phyloP scores from a whole-genome alignment of 2,113 vertebrate species.

The Lasiurus borealis region DNA sequence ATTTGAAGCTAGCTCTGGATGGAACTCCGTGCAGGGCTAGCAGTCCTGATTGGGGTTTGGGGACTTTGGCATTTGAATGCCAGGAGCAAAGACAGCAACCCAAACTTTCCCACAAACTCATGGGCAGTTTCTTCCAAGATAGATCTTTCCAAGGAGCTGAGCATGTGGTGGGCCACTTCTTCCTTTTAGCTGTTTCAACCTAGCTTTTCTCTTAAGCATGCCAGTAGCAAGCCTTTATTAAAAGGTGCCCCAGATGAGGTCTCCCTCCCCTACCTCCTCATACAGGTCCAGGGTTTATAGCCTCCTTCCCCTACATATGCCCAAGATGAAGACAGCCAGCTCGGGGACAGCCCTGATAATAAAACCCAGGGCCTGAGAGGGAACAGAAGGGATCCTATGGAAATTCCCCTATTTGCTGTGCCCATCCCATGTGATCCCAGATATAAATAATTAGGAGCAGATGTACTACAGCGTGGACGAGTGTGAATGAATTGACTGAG shows the following conservation, averaged over 20 bases:
- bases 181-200: background rate
- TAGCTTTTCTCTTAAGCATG: background rate
- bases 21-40: too few species aligned
- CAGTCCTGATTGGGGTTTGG: fast-evolving
- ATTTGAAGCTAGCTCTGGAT: too few species aligned
- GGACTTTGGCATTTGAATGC: background rate
- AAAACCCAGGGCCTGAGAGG: background rate
- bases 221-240: background rate
- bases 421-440: background rate
- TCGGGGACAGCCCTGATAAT: background rate
- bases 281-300: fast-evolving
- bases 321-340: background rate
- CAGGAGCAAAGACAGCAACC: background rate
- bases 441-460: conserved; percentile 59
- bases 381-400: background rate
- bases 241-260: background rate
- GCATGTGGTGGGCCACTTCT: background rate
- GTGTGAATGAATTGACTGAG: conserved; percentile 42
- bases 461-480: background rate
- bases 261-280: background rate
- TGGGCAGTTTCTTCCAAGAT: background rate
- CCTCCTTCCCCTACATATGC: background rate
- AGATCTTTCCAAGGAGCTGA: background rate
- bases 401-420: background rate
- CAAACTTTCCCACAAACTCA: conserved; percentile 8